phyloP scores from a whole-genome alignment of 2,113 vertebrate species.

The Melanostigma gelatinosum region DNA sequence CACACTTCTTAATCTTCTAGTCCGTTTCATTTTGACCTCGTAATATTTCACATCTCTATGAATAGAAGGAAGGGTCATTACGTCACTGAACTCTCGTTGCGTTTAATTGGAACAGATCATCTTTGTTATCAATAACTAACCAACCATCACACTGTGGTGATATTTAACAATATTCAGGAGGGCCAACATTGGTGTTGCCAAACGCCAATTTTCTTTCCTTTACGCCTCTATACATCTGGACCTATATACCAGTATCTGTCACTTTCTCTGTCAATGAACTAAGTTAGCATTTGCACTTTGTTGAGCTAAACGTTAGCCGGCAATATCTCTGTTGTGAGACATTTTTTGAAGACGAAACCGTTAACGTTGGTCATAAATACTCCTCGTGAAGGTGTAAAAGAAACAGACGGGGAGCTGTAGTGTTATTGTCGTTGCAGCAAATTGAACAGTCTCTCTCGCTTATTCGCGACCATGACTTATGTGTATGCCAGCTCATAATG shows the following conservation, averaged over 20 bases:
- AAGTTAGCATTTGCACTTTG: too few relatives aligned
- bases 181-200: neutral
- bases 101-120: neutral
- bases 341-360: neutral
- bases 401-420: neutral
- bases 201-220: neutral
- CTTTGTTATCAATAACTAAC: neutral
- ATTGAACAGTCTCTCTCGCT: neutral
- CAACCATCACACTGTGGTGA: neutral
- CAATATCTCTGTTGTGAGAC: neutral
- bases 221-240: neutral
- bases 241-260: neutral
- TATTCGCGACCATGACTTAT: neutral
- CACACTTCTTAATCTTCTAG: too few relatives aligned
- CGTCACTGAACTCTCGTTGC: neutral
- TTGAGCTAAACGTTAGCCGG: too few relatives aligned
- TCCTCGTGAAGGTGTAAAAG: neutral
- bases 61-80: neutral
- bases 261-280: neutral
- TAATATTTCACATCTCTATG: neutral
- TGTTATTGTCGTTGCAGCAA: neutral
- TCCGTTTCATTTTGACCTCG: neutral
- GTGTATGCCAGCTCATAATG: neutral
- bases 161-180: neutral
- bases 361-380: neutral